These are phyloP conservation scores for Nudaria mundana DNA, from an alignment of 2,888 invertebrate genomes.

Conservation along the genomic window DNA sequence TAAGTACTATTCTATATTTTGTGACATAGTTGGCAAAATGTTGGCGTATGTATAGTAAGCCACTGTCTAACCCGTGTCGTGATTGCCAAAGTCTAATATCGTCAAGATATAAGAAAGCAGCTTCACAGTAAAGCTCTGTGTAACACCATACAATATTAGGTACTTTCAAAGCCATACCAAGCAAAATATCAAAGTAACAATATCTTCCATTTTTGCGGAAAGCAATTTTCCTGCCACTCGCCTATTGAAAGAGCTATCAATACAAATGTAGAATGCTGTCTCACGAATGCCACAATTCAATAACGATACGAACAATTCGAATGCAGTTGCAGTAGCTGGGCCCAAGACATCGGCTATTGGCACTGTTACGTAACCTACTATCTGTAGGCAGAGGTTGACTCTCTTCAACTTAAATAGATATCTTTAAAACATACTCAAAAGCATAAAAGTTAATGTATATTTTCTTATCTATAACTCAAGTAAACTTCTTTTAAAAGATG, in stretches of 20 bases:
- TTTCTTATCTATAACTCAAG: too few species aligned
- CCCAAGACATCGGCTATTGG: slow-evolving; percentile 37
- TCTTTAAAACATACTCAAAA: too few species aligned
- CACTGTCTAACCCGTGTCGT: too few species aligned
- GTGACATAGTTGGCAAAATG: too few species aligned
- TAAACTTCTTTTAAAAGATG: too few species aligned
- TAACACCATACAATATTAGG: slow-evolving; percentile 24
- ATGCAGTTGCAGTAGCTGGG: slow-evolving; percentile 39
- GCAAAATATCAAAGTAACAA: slow-evolving; percentile 30
- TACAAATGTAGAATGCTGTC: slow-evolving; percentile 44
- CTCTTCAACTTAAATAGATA: too few species aligned
- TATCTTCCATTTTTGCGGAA: slow-evolving; percentile 41
- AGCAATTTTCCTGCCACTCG: slow-evolving; percentile 53
- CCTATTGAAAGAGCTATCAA: slow-evolving; percentile 38
- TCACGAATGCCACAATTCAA: slow-evolving; percentile 61
- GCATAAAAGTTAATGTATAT: too few species aligned
- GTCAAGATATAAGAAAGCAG: too few species aligned
- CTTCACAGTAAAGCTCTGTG: background rate
- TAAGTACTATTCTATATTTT: too few species aligned
- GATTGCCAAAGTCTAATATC: too few species aligned
- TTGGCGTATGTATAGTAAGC: too few species aligned
- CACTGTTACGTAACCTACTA: background rate
- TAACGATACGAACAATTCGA: slow-evolving; percentile 48
- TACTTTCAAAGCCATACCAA: slow-evolving; percentile 9
- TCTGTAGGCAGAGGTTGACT: background rate